Evolutionary conservation across 2,113 vertebrate genomes (phyloP).

Genomic region (Pteropus alecto): DNA sequence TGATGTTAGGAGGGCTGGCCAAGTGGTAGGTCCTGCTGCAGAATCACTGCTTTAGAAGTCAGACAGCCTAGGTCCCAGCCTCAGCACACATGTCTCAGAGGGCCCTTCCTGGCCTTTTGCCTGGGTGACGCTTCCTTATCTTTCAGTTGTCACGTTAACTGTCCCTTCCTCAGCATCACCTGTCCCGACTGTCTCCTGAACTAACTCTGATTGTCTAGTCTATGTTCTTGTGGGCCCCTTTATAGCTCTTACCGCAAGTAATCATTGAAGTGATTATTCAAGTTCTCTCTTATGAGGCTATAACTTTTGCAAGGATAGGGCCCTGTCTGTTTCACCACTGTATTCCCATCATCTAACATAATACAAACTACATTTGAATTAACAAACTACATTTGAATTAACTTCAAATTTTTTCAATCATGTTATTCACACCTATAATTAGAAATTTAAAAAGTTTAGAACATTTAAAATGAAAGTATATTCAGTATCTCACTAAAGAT

Average conservation of each 20-base stretch:
- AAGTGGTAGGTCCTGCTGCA: background rate
- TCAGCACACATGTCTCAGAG: too few species aligned
- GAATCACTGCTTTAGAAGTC: background rate
- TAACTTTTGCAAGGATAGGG: background rate
- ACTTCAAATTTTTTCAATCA: background rate
- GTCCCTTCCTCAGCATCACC: background rate
- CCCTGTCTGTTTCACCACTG: background rate
- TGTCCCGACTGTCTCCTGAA: background rate
- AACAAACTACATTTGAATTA: background rate
- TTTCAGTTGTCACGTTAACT: background rate
- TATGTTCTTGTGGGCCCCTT: background rate
- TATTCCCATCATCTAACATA: background rate
- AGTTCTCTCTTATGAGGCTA: background rate
- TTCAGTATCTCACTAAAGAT: background rate
- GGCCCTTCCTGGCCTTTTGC: background rate
- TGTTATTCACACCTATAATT: background rate
- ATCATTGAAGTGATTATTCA: background rate
- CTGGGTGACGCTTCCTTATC: background rate
- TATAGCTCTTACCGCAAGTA: background rate
- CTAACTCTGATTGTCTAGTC: background rate
- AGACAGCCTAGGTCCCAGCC: background rate
- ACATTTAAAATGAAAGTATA: background rate
- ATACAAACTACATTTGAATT: background rate
- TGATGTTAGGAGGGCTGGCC: background rate
- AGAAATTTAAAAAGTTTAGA: background rate